Percentiles rank a stretch among this genome's conserved stretches.
Evolutionary conservation across 2,888 invertebrate genomes (phyloP).

Genomic region (Stramonita haemastoma): DNA sequence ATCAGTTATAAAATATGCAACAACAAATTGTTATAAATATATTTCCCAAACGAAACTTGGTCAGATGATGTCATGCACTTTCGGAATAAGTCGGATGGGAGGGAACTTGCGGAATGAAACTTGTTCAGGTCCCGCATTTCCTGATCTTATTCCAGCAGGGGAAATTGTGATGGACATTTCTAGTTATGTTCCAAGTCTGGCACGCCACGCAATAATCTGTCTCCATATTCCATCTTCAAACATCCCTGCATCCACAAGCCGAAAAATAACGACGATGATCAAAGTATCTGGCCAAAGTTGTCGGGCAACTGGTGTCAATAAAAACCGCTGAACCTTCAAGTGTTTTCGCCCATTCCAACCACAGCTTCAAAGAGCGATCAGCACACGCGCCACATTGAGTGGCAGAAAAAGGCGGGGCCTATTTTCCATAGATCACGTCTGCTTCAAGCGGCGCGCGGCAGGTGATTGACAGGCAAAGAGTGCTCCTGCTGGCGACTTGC

Average conservation of each 20-base stretch:
- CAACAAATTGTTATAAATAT: too few relatives aligned
- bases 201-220: too few relatives aligned
- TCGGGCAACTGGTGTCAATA: conserved; percentile 31
- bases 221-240: neutral
- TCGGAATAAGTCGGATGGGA: neutral
- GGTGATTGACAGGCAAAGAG: conserved; percentile 40
- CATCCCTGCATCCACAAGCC: neutral
- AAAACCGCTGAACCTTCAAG: conserved; percentile 14
- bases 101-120: neutral
- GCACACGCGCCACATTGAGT: conserved; percentile 31
- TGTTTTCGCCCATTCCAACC: conserved; percentile 23
- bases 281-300: neutral
- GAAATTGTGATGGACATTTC: too few relatives aligned
- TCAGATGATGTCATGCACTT: too few relatives aligned
- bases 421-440: conserved; percentile 1
- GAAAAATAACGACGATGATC: neutral
- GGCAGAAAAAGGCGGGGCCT: conserved; percentile 35
- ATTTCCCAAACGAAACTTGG: too few relatives aligned
- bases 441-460: conserved; percentile 28
- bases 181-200: too few relatives aligned
- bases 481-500: conserved; percentile 38
- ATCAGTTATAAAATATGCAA: too few relatives aligned
- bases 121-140: too few relatives aligned
- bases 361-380: conserved; percentile 28
- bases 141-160: too few relatives aligned